phyloP scores from a whole-genome alignment of 2,113 vertebrate genomes.

The Heloderma charlesbogerti region DNA sequence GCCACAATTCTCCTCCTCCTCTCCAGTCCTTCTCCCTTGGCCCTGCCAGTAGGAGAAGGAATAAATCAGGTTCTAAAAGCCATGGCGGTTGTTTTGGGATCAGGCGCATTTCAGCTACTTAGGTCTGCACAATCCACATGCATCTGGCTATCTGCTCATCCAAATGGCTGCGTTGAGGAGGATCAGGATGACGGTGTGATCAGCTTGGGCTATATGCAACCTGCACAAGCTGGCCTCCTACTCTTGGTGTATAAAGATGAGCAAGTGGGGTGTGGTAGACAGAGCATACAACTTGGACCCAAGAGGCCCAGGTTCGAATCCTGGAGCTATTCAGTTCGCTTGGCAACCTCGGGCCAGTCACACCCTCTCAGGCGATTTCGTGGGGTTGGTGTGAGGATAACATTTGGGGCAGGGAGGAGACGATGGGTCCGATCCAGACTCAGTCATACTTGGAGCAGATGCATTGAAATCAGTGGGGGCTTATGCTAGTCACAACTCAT shows the following conservation, averaged over 20 bases:
- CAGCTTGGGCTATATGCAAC: background rate
- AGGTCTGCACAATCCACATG: background rate
- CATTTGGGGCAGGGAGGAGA: too few relatives aligned
- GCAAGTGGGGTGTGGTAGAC: too few relatives aligned
- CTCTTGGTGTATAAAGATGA: background rate
- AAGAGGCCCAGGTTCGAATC: background rate
- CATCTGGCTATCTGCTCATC: background rate
- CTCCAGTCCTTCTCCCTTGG: too few relatives aligned
- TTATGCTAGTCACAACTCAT: too few relatives aligned
- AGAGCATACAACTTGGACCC: background rate
- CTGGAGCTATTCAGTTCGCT: background rate
- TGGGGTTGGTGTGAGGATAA: background rate
- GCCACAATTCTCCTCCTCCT: background rate
- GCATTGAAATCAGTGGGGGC: too few relatives aligned
- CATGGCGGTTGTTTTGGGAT: background rate
- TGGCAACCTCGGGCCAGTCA: background rate
- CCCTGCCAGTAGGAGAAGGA: background rate
- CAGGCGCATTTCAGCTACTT: background rate
- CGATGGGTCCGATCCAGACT: too few relatives aligned
- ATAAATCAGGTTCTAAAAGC: background rate
- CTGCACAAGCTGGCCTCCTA: background rate
- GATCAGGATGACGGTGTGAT: background rate
- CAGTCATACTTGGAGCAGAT: too few relatives aligned
- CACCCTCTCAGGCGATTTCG: background rate
- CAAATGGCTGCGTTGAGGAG: background rate